Conservation (phyloP, 2,113 vertebrate species). For the Chrysochloris asiatica region DNA sequence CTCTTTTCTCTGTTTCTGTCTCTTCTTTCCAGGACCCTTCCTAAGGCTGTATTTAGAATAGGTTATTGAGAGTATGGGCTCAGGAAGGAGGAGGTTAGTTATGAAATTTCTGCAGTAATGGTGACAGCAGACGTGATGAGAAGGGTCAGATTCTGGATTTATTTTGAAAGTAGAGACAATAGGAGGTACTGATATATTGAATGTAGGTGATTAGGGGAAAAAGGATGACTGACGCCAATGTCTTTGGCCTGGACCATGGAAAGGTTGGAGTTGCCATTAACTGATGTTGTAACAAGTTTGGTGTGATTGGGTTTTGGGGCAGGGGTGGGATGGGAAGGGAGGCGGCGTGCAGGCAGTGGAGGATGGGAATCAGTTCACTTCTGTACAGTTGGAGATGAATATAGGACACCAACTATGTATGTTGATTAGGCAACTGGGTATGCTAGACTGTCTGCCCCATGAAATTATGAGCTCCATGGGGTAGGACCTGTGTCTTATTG, state of each 20-base stretch:
- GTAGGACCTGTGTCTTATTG: background rate
- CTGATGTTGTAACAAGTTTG: background rate
- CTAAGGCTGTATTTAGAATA: background rate
- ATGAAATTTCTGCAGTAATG: background rate
- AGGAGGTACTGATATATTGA: background rate
- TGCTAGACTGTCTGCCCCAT: background rate
- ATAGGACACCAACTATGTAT: background rate
- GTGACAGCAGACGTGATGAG: background rate
- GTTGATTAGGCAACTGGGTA: background rate
- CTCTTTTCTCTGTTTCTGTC: background rate
- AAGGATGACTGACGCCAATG: background rate
- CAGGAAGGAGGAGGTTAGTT: background rate
- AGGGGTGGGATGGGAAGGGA: too few species aligned
- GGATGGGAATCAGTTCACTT: background rate
- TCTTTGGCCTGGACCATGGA: background rate
- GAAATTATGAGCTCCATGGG: background rate
- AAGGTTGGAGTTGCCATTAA: background rate
- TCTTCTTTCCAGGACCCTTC: background rate
- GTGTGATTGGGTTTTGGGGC: background rate
- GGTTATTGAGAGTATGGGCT: background rate
- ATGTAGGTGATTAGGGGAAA: background rate
- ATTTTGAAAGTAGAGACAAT: conserved; percentile 1
- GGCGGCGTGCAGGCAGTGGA: too few species aligned
- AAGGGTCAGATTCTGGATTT: background rate
- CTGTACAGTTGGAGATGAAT: conserved; percentile 33